Base-by-base conservation (phyloP, 2,797 vertebrate genomes). In the Triplophysa yarkandensis region DNA sequence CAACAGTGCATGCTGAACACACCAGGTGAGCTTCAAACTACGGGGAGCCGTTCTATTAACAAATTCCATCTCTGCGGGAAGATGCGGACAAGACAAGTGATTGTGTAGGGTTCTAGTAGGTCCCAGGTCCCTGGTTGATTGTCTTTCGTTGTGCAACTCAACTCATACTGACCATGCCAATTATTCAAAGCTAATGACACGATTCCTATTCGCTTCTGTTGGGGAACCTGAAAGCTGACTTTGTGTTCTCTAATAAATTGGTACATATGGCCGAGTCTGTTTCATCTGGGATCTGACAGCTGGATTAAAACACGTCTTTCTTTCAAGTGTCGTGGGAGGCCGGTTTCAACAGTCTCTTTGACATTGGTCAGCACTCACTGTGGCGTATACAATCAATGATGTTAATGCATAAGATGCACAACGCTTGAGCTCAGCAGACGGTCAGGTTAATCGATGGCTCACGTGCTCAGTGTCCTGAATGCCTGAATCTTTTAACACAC, bases 291-390 rank as follows among this genome's bases (percentile, higher is more conserved):
- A 25, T 58, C 13, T 67, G 72, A 67, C 72, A 67, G 39, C 72
- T 74, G 54, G 72, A 74, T 74, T 74, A 74, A 30, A 66, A 66
- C 32, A 54, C 48, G 63, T 60, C 72, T 67, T 64, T 74, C 36
- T 67, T 67, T 54, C 19, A 52, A 44, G 34, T 58, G 64, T 73
- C 57, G 27, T 50, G 28, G 63, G 50, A 54, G 57, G 46, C 25
- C 55, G 43, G 58, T 76, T 62, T 55, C 54, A 69, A 76, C 77
- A 65, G 16, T 5, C 68, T 68, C 79, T 80, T 82, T 82, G 76
- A 76, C 83, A 81, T 75, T 82, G 80, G 82, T 85, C 83, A 90
- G 85, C 83, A 84, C 78, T 69, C 83, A 84, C 78, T 69, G 69
- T 54, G 76, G 69, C 60, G 34, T 76, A 30, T 54, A 69, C 68